Conservation (phyloP, 1,140 invertebrate species). For the Drosophila albomicans region DNA sequence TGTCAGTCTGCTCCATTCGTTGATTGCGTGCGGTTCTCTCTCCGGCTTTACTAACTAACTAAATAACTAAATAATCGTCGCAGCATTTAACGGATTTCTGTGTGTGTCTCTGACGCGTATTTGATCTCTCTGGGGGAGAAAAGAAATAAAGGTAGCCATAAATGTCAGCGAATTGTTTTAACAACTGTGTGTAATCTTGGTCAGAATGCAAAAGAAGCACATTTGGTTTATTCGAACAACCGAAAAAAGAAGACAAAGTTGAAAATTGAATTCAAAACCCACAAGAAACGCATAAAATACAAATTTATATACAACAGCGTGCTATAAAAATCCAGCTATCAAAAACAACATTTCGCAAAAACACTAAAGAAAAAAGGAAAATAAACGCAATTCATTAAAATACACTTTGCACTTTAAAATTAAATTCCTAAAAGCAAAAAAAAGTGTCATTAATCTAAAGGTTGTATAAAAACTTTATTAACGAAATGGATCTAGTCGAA, state of each 20-base stretch:
- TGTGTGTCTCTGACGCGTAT: slow-evolving; percentile 39
- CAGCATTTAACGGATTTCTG: slow-evolving; percentile 11
- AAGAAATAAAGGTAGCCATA: slow-evolving; percentile 53
- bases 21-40: slow-evolving; percentile 64
- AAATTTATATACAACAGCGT: slow-evolving; percentile 4
- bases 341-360: slow-evolving; percentile 11
- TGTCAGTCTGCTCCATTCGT: slow-evolving; percentile 66
- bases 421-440: background rate
- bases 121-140: slow-evolving; percentile 23
- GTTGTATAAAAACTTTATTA: slow-evolving; percentile 23
- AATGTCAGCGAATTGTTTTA: slow-evolving; percentile 46
- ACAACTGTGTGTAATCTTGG: slow-evolving; percentile 64
- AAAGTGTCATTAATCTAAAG: background rate
- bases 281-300: slow-evolving; percentile 15
- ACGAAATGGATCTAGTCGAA: slow-evolving; percentile 10
- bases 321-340: background rate
- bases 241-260: background rate
- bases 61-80: slow-evolving; percentile 7
- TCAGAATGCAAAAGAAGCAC: slow-evolving; percentile 28
- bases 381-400: background rate
- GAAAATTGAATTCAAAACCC: background rate
- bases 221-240: slow-evolving; percentile 6
- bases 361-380: background rate
- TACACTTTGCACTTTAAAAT: slow-evolving; percentile 16
- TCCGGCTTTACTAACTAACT: slow-evolving; percentile 22